A percentile compares a stretch with the other conserved stretches of the same genome.
Evolutionary conservation across 2,888 invertebrate species (phyloP).

Genomic region (Synergus itoensis): DNA sequence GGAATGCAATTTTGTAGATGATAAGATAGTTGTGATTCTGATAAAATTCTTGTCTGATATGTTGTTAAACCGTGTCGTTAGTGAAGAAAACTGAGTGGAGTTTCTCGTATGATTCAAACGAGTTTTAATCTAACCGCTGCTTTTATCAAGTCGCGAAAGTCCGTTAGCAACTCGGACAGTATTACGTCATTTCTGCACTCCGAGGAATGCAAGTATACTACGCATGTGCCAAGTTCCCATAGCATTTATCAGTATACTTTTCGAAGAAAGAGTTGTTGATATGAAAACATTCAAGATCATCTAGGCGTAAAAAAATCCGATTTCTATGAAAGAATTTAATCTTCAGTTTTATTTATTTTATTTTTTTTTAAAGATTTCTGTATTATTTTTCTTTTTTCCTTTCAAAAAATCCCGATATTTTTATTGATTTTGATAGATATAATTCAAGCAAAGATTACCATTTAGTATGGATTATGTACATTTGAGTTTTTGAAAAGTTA

Average conservation of each 20-base stretch:
- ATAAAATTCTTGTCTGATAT: not conserved
- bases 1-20: not conserved
- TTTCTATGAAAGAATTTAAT: not conserved
- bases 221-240: conserved; percentile 19
- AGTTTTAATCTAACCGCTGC: conserved; percentile 41
- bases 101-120: not conserved
- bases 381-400: not conserved
- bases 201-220: conserved; percentile 15
- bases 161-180: conserved; percentile 19
- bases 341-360: no score
- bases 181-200: conserved; percentile 46
- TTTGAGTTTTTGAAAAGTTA: no score
- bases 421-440: not conserved
- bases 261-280: conserved; percentile 2
- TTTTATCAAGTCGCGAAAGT: conserved; percentile 47
- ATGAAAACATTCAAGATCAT: not conserved
- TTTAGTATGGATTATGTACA: no score
- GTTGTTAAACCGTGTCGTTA: not conserved
- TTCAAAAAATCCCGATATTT: not conserved
- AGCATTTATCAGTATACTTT: conserved; percentile 16
- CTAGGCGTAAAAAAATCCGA: not conserved
- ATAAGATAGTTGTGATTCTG: no score
- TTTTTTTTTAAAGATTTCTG: not conserved
- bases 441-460: no score
- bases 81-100: not conserved